Conservation (phyloP, 2,797 vertebrate genomes). For the Sebastolobus altivelis region DNA sequence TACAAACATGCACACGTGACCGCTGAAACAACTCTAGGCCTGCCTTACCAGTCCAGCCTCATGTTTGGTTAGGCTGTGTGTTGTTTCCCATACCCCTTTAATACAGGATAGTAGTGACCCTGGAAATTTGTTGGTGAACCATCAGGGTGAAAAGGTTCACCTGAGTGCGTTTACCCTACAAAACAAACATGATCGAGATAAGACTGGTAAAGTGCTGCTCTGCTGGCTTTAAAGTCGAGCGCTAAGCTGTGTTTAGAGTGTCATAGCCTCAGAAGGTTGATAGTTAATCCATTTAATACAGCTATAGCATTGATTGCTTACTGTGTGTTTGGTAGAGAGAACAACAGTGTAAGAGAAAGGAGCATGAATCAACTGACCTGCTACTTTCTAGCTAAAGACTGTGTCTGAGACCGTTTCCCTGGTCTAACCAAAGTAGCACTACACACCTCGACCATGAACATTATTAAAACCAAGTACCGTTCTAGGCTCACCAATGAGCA, state of each 20-base stretch:
- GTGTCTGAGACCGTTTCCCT: too few species aligned
- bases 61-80: conserved; percentile 19
- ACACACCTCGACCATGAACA: too few species aligned
- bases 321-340: too few species aligned
- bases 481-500: too few species aligned
- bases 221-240: not conserved
- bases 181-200: conserved; percentile 21
- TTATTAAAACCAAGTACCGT: too few species aligned
- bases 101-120: not conserved
- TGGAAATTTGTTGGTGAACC: not conserved
- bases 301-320: too few species aligned
- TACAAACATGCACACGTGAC: conserved; percentile 25
- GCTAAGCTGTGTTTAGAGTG: not conserved
- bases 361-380: too few species aligned
- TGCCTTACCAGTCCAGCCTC: conserved; percentile 41
- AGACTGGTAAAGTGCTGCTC: not conserved
- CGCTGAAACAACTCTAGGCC: not conserved
- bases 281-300: too few species aligned
- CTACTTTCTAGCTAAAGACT: too few species aligned
- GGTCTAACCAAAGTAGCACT: too few species aligned
- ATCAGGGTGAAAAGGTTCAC: not conserved
- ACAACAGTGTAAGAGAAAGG: too few species aligned
- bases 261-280: not conserved
- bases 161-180: conserved; percentile 10
- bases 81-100: not conserved